Evolutionary conservation across 1,140 invertebrate genomes (phyloP).

Genomic region (Manduca sexta): DNA sequence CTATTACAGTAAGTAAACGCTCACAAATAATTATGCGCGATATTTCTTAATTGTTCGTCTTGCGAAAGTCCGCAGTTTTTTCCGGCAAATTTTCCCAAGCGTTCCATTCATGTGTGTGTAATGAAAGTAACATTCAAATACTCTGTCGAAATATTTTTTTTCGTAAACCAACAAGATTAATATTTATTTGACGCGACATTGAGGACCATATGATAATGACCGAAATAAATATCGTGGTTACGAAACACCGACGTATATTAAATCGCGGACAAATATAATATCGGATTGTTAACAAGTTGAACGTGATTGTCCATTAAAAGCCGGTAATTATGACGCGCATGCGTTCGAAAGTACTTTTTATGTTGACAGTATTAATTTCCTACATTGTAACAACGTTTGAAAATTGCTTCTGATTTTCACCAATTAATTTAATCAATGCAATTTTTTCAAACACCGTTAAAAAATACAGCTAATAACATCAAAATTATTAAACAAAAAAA

Average conservation of each 20-base stretch:
- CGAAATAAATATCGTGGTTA: slow-evolving; percentile 8
- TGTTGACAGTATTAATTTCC: not conserved
- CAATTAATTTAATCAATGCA: no score
- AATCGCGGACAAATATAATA: not conserved
- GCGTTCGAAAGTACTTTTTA: slow-evolving; percentile 2
- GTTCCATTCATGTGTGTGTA: not conserved
- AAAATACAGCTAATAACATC: no score
- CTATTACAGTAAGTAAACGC: slow-evolving; percentile 32
- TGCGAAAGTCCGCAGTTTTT: slow-evolving; percentile 18
- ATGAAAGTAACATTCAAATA: no score
- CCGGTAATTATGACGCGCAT: not conserved
- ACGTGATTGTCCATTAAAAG: not conserved
- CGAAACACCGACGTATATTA: not conserved
- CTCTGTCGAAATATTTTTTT: no score
- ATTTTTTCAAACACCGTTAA: no score
- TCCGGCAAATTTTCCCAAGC: slow-evolving; percentile 22
- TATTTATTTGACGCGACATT: no score
- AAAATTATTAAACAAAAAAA: no score
- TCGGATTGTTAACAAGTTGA: not conserved
- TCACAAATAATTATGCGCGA: not conserved
- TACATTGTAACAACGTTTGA: no score
- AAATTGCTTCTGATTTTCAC: no score
- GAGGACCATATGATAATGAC: slow-evolving; percentile 6
- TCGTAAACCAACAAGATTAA: no score
- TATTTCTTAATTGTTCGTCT: slow-evolving; percentile 1